These are phyloP conservation scores for Paratilapia polleni DNA, from an alignment of 2,113 vertebrate genomes.

Conservation along the genomic window DNA sequence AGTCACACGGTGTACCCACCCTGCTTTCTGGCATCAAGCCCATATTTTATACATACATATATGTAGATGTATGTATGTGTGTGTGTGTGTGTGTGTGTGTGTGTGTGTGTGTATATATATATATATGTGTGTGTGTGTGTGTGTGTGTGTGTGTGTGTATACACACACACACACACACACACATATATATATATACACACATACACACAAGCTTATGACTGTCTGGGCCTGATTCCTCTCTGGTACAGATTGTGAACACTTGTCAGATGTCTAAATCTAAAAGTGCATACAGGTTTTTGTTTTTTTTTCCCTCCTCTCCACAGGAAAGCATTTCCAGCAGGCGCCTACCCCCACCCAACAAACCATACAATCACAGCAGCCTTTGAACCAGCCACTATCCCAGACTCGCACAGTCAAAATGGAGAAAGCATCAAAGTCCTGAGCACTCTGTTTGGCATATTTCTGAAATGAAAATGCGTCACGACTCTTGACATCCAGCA, in stretches of 20 bases:
- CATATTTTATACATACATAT: no score
- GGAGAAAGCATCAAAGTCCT: slow-evolving; percentile 33
- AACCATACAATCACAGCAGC: slow-evolving; percentile 20
- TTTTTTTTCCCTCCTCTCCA: not conserved
- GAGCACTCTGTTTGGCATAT: slow-evolving; percentile 30
- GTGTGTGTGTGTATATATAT: not conserved
- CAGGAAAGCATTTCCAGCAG: not conserved
- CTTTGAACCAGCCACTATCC: slow-evolving; percentile 18
- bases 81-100: no score
- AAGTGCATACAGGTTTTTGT: not conserved
- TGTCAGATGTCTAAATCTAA: slow-evolving; percentile 29
- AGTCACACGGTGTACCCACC: slow-evolving; percentile 63
- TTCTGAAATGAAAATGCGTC: slow-evolving; percentile 66
- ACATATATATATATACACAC: not conserved
- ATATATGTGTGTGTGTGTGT: no score
- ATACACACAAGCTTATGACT: not conserved
- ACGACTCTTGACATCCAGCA: slow-evolving; percentile 69
- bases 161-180: slow-evolving; percentile 24
- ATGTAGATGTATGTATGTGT: not conserved
- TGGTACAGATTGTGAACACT: slow-evolving; percentile 10
- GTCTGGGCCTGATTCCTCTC: slow-evolving; percentile 26
- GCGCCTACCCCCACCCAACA: not conserved
- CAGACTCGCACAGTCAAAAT: slow-evolving; percentile 12
- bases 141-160: no score
- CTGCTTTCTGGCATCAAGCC: slow-evolving; percentile 55